Evolutionary conservation across 2,797 vertebrate species (phyloP).

Genomic region (Brotogeris chrysoptera): DNA sequence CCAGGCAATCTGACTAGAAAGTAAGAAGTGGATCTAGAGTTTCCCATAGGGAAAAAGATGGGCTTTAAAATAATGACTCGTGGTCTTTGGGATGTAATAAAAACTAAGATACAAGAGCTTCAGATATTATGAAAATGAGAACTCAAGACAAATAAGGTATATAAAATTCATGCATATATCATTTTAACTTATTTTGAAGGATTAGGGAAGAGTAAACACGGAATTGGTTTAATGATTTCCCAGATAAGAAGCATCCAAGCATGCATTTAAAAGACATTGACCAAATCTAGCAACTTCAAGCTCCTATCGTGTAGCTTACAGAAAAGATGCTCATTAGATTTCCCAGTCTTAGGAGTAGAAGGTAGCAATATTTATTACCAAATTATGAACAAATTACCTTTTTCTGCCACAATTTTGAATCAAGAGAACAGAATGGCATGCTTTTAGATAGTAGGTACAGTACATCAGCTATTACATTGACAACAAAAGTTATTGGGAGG

Average conservation of each 20-base stretch:
- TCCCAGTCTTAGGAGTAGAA: neutral
- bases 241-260: neutral
- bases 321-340: neutral
- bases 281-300: neutral
- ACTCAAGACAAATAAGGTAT: neutral
- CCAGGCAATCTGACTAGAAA: neutral
- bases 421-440: neutral
- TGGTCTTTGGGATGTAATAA: neutral
- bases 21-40: neutral
- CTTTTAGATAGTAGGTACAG: neutral
- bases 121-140: neutral
- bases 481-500: neutral
- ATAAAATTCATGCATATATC: neutral
- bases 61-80: neutral
- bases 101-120: neutral
- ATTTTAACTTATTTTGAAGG: neutral
- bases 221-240: neutral
- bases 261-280: neutral
- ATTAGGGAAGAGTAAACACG: neutral
- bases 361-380: neutral
- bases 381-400: neutral
- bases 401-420: neutral
- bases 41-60: neutral
- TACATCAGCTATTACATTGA: neutral
- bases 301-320: neutral